Base-by-base conservation (phyloP, 2,797 vertebrate genomes). In the Gobio occitaniae region DNA sequence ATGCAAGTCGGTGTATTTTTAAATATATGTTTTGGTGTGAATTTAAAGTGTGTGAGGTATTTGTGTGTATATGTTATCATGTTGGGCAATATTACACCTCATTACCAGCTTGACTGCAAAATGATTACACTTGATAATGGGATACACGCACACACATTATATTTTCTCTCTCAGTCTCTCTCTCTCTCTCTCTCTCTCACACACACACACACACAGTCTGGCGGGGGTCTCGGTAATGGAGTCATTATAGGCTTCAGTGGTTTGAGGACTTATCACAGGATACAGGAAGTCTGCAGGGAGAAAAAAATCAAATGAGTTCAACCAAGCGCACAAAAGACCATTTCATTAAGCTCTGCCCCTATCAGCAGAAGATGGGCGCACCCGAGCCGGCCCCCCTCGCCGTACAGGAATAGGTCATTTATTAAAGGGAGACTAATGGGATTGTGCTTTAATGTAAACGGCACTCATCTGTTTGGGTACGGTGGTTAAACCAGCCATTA, bases 51-150 rank as follows among this genome's bases (percentile, higher is more conserved):
- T 59, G 50, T 56, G 72, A 69, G 44, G 78, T 71, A 79, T 83
- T 66, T 63, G 50, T 36, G 70, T 78, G 54, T 48, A 25, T 66
- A 72, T 81, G 76, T 25, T 96, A 96, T 94, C 95, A 93, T 94
- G 94, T 95, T 94, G 94, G 93, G 83, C 87, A 95, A 95, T 94
- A 96, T 96, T 96, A 96, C 94, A 96, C 95, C 95, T 96, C 94
- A 96, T 96, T 96, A 96, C 94, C 95, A 96, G 95, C 95, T 95
- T 96, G 95, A 96, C 90, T 96, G 96, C 95, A 96, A 96, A 97
- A 96, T 96, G 96, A 96, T 96, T 97, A 96, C 96, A 95, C 95
- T 94, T 96, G 96, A 95, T 97, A 96, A 95, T 96, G 96, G 95
- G 95, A 95, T 94, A 95, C 65, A 79, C 63, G 81, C 86, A 86